A percentile compares a stretch with the other conserved stretches of the same genome.
These are phyloP conservation scores for Crotalus helleri DNA, from an alignment of 2,113 vertebrate genomes.

Conservation along the genomic window DNA sequence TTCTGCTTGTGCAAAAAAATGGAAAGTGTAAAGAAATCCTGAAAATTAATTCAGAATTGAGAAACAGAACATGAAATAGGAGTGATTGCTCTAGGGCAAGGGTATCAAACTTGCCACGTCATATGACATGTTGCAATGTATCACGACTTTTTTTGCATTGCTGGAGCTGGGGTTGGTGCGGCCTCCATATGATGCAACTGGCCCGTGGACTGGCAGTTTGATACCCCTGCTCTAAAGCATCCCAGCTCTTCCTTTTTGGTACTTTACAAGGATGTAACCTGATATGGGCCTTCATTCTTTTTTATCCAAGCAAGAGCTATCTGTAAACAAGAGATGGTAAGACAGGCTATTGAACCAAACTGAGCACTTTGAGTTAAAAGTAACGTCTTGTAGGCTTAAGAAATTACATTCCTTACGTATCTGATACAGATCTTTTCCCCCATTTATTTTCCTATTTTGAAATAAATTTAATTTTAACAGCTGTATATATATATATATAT, in stretches of 20 bases:
- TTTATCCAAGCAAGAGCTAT: neutral
- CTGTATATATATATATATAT: neutral
- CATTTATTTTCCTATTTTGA: neutral
- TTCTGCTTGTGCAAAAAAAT: conserved; percentile 45
- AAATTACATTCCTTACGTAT: neutral
- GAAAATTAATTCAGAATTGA: conserved; percentile 19
- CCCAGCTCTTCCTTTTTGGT: neutral
- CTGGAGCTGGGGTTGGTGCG: neutral
- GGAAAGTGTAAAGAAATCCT: conserved; percentile 36
- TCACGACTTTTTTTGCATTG: fast-evolving
- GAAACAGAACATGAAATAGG: conserved; percentile 35
- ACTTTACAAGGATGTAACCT: neutral
- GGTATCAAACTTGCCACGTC: no score
- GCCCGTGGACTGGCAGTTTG: neutral
- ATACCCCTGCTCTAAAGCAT: neutral
- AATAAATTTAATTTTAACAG: neutral
- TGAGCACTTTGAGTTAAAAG: neutral
- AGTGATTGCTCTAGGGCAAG: neutral
- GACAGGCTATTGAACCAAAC: neutral
- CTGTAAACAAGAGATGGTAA: neutral
- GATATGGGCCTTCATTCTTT: neutral
- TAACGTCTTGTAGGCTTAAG: neutral
- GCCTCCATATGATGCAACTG: fast-evolving
- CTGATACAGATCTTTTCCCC: neutral
- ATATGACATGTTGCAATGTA: neutral